Percentiles rank a stretch among this genome's conserved stretches.
Conservation (phyloP, 2,113 vertebrate genomes). For the Datnioides undecimradiatus region DNA sequence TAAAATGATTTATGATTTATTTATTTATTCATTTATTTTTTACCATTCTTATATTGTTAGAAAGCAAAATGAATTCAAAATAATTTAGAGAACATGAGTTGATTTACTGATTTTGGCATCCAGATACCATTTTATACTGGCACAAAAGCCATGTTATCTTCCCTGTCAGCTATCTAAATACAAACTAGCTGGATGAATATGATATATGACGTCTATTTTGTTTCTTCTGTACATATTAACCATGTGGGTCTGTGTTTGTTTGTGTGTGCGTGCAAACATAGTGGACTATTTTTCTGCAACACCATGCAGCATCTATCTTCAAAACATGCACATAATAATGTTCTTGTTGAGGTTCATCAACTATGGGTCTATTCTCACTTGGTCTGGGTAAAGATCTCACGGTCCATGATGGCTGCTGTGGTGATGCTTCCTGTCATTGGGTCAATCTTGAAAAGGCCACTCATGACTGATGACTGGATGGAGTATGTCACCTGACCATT, state of each 20-base stretch:
- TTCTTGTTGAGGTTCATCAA: neutral
- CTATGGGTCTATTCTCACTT: conserved; percentile 84
- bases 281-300: neutral
- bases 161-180: conserved; percentile 50
- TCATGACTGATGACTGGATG: conserved; percentile 89
- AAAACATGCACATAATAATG: neutral
- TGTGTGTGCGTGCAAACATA: neutral
- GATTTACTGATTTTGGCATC: conserved; percentile 21
- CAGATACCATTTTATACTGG: conserved; percentile 5
- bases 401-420: conserved; percentile 96
- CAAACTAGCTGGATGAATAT: conserved; percentile 21
- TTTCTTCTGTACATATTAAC: conserved; percentile 2
- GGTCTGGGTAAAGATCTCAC: conserved; percentile 96
- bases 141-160: conserved; percentile 31
- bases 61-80: neutral
- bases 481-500: conserved; percentile 96
- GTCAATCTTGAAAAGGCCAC: conserved; percentile 93
- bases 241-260: too few species aligned
- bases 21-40: neutral
- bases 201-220: conserved; percentile 21
- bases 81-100: conserved; percentile 1
- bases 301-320: neutral
- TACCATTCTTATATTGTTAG: neutral
- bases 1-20: neutral
- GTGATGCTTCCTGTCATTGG: conserved; percentile 91